These are phyloP conservation scores for Heterochromis multidens DNA, from an alignment of 2,113 vertebrate species.

Conservation along the genomic window DNA sequence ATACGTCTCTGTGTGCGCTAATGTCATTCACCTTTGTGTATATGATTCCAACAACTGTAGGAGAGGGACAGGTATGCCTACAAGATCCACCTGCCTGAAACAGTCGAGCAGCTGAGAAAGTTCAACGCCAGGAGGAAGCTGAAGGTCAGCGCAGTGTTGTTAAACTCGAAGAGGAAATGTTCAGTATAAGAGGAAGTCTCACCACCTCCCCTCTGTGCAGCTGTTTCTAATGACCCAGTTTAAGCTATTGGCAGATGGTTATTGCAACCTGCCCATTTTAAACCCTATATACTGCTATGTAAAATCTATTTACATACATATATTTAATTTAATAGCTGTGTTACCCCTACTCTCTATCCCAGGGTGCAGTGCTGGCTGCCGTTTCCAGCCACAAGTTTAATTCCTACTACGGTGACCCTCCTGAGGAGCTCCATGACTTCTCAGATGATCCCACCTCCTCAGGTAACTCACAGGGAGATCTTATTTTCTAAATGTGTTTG, in stretches of 20 bases:
- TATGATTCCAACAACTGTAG: constrained; percentile 60
- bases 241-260: background rate
- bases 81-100: constrained; percentile 99
- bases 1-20: background rate
- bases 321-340: background rate
- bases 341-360: background rate
- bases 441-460: constrained; percentile 98
- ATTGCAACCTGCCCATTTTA: background rate
- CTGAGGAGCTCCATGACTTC: constrained; percentile 97
- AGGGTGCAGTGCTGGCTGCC: constrained; percentile 97
- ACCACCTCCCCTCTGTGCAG: background rate
- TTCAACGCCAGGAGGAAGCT: constrained; percentile 98
- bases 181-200: background rate
- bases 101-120: constrained; percentile 98
- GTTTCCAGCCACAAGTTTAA: constrained; percentile 99
- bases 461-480: constrained; percentile 76
- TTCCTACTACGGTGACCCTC: constrained; percentile 97
- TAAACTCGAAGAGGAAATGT: background rate
- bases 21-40: background rate
- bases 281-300: background rate
- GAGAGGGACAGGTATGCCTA: constrained; percentile 99
- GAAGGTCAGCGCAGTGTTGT: constrained; percentile 78
- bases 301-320: background rate
- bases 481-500: background rate
- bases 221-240: background rate